A percentile compares a stretch with the other conserved stretches of the same genome.
phyloP scores from a whole-genome alignment of 2,113 vertebrate species.

The Beaufortia kweichowensis region DNA sequence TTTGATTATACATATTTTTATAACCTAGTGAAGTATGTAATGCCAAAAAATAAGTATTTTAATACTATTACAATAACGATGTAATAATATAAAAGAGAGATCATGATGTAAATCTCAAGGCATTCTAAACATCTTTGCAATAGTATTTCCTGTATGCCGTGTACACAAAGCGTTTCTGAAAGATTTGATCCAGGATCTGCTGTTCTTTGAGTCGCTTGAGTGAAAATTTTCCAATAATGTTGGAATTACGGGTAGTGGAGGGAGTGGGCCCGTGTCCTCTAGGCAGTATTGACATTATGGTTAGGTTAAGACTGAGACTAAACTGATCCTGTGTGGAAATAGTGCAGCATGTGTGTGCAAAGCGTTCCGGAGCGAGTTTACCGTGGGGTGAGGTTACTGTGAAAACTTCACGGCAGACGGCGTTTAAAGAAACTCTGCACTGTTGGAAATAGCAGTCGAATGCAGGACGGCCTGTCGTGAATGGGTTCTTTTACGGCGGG shows the following conservation, averaged over 20 bases:
- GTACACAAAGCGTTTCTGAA: not conserved
- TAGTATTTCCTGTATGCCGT: not conserved
- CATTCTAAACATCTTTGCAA: not conserved
- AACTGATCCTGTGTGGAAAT: conserved; percentile 29
- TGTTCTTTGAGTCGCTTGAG: conserved; percentile 22
- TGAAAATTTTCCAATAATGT: conserved; percentile 34
- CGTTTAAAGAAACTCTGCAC: conserved; percentile 28
- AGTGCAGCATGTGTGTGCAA: conserved; percentile 1
- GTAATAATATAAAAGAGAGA: not conserved
- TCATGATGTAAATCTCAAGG: not conserved
- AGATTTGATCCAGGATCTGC: not conserved
- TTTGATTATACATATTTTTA: no score
- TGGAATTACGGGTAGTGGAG: conserved; percentile 20
- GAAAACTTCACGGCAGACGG: conserved; percentile 17
- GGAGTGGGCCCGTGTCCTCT: conserved; percentile 19
- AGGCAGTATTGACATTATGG: conserved; percentile 34
- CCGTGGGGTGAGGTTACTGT: conserved; percentile 32
- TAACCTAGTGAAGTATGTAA: no score
- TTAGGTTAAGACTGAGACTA: conserved; percentile 39
- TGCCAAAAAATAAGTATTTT: not conserved
- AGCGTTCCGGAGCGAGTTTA: conserved; percentile 10
- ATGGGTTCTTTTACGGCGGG: conserved; percentile 50
- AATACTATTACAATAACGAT: not conserved
- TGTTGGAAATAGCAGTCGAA: conserved; percentile 56
- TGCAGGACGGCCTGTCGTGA: conserved; percentile 47